Conservation (phyloP, 2,888 invertebrate species). For the Leptinotarsa haldemani region DNA sequence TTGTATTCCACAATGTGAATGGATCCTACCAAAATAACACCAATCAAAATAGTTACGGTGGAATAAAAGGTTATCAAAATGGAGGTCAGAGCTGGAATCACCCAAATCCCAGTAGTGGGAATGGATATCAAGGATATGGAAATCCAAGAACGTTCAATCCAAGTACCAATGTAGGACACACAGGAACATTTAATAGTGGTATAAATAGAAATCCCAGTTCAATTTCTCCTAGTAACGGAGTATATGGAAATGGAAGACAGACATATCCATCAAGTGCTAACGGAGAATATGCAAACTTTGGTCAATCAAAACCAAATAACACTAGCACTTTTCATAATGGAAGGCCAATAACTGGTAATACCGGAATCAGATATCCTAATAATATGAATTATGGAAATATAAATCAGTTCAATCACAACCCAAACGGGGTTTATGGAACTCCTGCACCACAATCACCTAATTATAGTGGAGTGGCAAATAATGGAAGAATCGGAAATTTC, state of each 20-base stretch:
- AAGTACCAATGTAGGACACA: not conserved
- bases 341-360: not conserved
- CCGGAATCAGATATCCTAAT: no score
- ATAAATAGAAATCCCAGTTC: not conserved
- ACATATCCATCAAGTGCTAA: not conserved
- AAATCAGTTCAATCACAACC: not conserved
- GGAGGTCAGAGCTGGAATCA: not conserved
- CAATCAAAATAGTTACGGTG: not conserved
- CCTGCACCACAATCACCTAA: not conserved
- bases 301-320: conserved; percentile 2
- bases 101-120: not conserved
- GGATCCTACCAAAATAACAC: not conserved
- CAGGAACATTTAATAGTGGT: not conserved
- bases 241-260: not conserved
- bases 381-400: not conserved
- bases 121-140: not conserved
- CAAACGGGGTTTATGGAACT: not conserved
- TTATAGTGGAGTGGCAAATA: not conserved
- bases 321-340: not conserved
- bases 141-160: not conserved
- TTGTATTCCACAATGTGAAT: not conserved
- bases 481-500: not conserved
- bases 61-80: not conserved
- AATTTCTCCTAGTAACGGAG: not conserved
- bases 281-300: conserved; percentile 5